Percentiles rank a stretch among this genome's conserved stretches.
These are phyloP conservation scores for Strix uralensis DNA, from an alignment of 2,113 vertebrate species.

Conservation along the genomic window DNA sequence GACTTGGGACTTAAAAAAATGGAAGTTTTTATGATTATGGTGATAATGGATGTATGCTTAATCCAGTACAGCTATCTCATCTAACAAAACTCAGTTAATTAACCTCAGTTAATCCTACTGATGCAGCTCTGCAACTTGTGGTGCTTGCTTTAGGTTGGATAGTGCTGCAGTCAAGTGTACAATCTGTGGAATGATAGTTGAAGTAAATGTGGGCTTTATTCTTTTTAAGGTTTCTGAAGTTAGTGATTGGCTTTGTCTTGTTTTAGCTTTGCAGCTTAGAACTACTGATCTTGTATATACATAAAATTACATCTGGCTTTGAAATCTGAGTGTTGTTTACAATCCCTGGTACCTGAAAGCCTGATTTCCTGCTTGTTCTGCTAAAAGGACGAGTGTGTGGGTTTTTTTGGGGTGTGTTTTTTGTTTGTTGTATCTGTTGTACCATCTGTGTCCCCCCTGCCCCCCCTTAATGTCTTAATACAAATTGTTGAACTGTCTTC, in stretches of 20 bases:
- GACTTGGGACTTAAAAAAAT: background rate
- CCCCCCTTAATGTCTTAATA: background rate
- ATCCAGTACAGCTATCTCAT: background rate
- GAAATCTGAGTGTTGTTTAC: background rate
- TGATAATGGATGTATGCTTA: background rate
- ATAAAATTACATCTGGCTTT: background rate
- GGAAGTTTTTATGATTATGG: fast-evolving
- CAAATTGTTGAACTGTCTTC: background rate
- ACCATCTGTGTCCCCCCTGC: too few species aligned
- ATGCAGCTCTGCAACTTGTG: background rate
- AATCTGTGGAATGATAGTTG: background rate
- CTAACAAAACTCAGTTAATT: background rate
- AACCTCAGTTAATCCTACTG: background rate
- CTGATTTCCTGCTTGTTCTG: background rate
- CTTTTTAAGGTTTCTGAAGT: background rate
- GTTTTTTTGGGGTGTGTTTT: fast-evolving
- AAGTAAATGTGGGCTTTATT: background rate
- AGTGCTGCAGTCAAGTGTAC: background rate
- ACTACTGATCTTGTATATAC: background rate
- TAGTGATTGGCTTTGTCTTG: background rate
- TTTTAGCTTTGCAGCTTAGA: background rate
- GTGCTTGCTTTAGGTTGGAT: background rate
- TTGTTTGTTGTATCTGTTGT: background rate
- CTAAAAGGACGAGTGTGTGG: fast-evolving
- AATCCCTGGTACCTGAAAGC: background rate